These are phyloP conservation scores for Drosophila ficusphila DNA, from an alignment of 1,140 invertebrate species.

Conservation along the genomic window DNA sequence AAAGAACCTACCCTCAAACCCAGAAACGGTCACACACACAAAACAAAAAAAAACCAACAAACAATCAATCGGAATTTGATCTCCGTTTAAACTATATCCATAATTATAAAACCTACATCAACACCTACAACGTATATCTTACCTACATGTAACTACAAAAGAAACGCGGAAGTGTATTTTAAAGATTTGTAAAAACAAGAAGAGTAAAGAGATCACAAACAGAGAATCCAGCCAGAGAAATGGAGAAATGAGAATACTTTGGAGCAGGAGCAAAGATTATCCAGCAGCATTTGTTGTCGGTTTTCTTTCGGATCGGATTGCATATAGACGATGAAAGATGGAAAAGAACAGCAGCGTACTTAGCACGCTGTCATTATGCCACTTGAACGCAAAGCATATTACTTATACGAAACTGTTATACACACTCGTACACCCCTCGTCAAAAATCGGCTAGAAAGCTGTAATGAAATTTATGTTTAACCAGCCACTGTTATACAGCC, in stretches of 20 bases:
- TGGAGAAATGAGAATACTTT: not conserved
- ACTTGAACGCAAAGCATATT: conserved; percentile 40
- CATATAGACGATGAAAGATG: not conserved
- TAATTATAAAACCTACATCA: conserved; percentile 56
- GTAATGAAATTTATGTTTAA: conserved; percentile 13
- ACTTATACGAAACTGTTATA: conserved; percentile 69
- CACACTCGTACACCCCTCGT: conserved; percentile 18
- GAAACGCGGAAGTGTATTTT: conserved; percentile 63
- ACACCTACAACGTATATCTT: conserved; percentile 48
- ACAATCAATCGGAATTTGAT: conserved; percentile 73
- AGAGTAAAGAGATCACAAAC: conserved; percentile 5
- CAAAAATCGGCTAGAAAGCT: not conserved
- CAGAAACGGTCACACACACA: conserved; percentile 6
- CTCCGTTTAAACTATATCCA: conserved; percentile 74
- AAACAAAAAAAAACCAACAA: conserved; percentile 39
- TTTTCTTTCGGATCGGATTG: not conserved
- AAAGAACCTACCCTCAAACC: conserved; percentile 1
- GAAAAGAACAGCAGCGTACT: conserved; percentile 29
- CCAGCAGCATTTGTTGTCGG: conserved; percentile 10
- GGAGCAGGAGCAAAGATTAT: conserved; percentile 3
- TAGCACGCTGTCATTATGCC: conserved; percentile 39
- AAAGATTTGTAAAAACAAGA: conserved; percentile 65
- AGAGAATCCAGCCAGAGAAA: conserved; percentile 16
- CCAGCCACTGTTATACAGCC: conserved; percentile 21
- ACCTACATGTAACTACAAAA: conserved; percentile 24